Evolutionary conservation across 2,113 vertebrate genomes (phyloP).

Genomic region (Prunella himalayana): DNA sequence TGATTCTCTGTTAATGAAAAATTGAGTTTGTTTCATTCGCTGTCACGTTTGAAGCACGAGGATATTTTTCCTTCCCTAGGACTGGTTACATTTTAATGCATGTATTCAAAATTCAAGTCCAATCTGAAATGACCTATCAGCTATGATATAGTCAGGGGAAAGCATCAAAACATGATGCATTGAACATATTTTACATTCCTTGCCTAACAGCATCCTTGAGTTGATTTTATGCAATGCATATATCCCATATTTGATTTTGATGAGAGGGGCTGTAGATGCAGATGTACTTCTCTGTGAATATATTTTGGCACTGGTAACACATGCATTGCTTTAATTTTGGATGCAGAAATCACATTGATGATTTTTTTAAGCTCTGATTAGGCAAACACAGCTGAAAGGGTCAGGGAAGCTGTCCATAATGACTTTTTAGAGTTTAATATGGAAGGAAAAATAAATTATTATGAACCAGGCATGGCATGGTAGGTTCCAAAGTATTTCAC

Average conservation of each 20-base stretch:
- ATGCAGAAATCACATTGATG: not conserved
- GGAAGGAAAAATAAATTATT: not conserved
- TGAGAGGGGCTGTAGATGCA: not conserved
- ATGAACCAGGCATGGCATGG: not conserved
- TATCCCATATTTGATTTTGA: not conserved
- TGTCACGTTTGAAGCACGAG: not conserved
- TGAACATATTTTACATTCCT: not conserved
- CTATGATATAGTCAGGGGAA: not conserved
- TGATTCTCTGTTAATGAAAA: slow-evolving; percentile 45
- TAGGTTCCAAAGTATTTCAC: not conserved
- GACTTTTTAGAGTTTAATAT: not conserved
- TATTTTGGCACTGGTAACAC: not conserved
- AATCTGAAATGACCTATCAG: slow-evolving; percentile 22
- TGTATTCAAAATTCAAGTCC: slow-evolving; percentile 36
- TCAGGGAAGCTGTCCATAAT: not conserved
- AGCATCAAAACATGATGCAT: slow-evolving; percentile 14
- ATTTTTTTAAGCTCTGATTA: not conserved
- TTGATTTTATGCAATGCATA: not conserved
- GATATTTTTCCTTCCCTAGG: not conserved
- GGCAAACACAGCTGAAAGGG: not conserved
- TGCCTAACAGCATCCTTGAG: not conserved
- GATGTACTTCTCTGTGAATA: not conserved
- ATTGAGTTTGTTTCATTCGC: slow-evolving; percentile 24
- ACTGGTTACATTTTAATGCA: slow-evolving; percentile 23
- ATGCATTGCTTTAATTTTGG: not conserved